These are phyloP conservation scores for Xylota sylvarum DNA, from an alignment of 2,888 invertebrate species.

Conservation along the genomic window DNA sequence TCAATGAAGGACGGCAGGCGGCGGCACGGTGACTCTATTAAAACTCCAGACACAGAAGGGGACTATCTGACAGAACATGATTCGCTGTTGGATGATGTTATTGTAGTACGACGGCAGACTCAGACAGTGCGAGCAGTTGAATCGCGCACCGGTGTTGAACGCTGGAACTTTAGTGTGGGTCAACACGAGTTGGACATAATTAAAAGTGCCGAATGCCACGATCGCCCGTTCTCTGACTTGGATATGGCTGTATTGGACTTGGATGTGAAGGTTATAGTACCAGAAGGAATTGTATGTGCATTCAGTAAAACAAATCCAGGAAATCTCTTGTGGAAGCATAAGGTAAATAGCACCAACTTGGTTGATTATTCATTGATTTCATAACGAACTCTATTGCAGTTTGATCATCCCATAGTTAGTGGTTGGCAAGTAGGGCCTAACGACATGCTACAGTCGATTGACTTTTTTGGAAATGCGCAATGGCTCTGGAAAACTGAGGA, in stretches of 20 bases:
- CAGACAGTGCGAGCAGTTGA: conserved; percentile 96
- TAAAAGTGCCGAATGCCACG: conserved; percentile 86
- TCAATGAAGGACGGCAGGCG: conserved; percentile 74
- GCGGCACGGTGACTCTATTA: conserved; percentile 38
- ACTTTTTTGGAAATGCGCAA: conserved; percentile 89
- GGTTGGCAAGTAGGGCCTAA: conserved; percentile 92
- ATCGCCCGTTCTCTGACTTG: conserved; percentile 80
- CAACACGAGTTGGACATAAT: conserved; percentile 91
- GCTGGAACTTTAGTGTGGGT: conserved; percentile 98
- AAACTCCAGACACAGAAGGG: conserved; percentile 33
- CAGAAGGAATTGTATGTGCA: conserved; percentile 90
- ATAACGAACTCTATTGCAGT: conserved; percentile 85
- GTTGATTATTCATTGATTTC: not conserved
- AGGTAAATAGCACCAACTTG: conserved; percentile 86
- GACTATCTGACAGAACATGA: conserved; percentile 79
- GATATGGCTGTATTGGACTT: conserved; percentile 85
- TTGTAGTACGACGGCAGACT: conserved; percentile 93
- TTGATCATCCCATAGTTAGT: conserved; percentile 93
- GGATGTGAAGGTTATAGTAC: conserved; percentile 88
- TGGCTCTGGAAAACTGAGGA: conserved; percentile 85
- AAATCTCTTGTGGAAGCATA: conserved; percentile 90
- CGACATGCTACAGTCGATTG: conserved; percentile 88
- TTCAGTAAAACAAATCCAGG: conserved; percentile 87
- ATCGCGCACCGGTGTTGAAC: conserved; percentile 92
- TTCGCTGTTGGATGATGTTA: conserved; percentile 86